Base-by-base conservation (phyloP, 2,888 invertebrate species). In the Drosophila paracracens region DNA sequence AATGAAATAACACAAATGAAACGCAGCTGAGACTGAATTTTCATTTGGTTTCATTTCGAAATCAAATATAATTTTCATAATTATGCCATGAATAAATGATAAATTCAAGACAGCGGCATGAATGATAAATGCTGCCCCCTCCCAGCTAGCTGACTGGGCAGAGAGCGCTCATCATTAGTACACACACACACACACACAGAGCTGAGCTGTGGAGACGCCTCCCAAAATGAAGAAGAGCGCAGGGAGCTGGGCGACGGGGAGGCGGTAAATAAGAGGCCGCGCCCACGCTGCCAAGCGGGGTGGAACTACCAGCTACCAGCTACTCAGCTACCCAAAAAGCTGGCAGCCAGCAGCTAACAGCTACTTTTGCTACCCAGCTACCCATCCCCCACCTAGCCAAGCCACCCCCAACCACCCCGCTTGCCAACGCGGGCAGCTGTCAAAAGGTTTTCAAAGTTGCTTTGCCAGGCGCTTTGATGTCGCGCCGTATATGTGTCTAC, bases 371-470 rank as follows among this genome's bases (percentile, higher is more conserved):
- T 29, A 16, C 58, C 21, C 57, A 29, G 13, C 31, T 6, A 18
- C 53, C 54, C 31, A 56, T 29, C 31, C 21, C 29, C 40, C 10
- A 8, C 3, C 27, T 13, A 25, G 46, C 21, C 25, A 57, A 43
- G 21, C 46, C 46, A 46, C 46, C 46, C 56, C 52, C 54, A 61
- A 13, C 35, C 54, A 35, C 31, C 46, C 51, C 21, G 40, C 16
- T 27, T 65, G 65, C 76, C 72, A 60, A 68, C 61, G 64, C 74
- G 79, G 29, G 57, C 85, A 85, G 89, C 87, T 89, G 85, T 85
- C 85, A 85, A 85, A 85, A 85, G 87, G 89, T 84, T 85, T 87
- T 87, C 85, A 85, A 85, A 89, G 84, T 89, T 87, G 80, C 85
- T 85, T 78, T 79, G 70, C 77, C 70, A 70, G 72, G 83, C 79